phyloP scores from a whole-genome alignment of 2,888 invertebrate genomes.

The Zootermopsis nevadensis region DNA sequence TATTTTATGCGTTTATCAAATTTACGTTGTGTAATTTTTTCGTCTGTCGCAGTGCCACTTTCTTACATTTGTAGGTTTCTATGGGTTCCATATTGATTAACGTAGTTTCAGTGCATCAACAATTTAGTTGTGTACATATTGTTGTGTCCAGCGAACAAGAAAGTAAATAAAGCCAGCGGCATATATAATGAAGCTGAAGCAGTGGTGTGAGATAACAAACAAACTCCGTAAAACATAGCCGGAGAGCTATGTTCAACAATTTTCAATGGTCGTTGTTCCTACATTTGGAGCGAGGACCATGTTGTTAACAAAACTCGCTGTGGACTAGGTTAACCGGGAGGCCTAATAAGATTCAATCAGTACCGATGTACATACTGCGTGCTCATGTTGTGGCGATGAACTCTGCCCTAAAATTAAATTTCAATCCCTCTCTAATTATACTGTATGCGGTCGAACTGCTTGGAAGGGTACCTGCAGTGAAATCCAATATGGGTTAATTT shows the following conservation, averaged over 20 bases:
- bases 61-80: background rate
- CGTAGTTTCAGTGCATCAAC: background rate
- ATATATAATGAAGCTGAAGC: background rate
- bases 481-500: constrained; percentile 2
- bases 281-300: background rate
- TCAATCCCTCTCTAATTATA: constrained; percentile 29
- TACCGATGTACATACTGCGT: background rate
- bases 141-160: background rate
- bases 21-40: no score
- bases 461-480: background rate
- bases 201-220: constrained; percentile 3
- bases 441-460: background rate
- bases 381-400: background rate
- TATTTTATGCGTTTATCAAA: no score
- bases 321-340: constrained; percentile 22
- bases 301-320: constrained; percentile 14
- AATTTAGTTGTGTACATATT: background rate
- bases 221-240: background rate
- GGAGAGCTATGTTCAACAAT: background rate
- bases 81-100: background rate
- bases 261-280: constrained; percentile 8
- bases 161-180: background rate
- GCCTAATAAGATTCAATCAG: constrained; percentile 33
- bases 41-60: background rate
- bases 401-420: constrained; percentile 27